These are phyloP conservation scores for Apis dorsata DNA, from an alignment of 1,140 invertebrate genomes.

Conservation along the genomic window DNA sequence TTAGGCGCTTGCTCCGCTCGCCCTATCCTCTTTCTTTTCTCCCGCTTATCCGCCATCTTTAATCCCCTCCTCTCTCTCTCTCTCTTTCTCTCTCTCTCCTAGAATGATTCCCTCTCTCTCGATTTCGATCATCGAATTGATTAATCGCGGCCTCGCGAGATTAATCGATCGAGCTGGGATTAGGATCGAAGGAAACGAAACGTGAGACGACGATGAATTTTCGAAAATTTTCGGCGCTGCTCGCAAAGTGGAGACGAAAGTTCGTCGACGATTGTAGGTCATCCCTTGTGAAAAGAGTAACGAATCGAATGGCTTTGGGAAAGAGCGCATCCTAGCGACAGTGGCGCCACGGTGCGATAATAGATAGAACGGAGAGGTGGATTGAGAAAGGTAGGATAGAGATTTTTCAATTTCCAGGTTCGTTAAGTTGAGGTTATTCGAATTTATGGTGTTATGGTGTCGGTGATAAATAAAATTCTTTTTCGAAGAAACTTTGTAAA, in stretches of 20 bases:
- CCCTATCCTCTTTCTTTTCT: conserved; percentile 41
- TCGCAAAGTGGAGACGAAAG: not conserved
- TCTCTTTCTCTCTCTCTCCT: no score
- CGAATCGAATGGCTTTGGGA: not conserved
- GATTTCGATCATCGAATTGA: conserved; percentile 22
- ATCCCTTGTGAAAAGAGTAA: conserved; percentile 11
- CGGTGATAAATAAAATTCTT: no score
- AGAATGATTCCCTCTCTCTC: not conserved
- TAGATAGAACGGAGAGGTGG: no score
- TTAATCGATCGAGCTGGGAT: not conserved
- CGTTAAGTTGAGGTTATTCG: no score
- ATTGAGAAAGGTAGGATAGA: not conserved
- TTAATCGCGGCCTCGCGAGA: not conserved
- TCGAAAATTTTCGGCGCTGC: no score
- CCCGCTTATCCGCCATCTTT: conserved; percentile 36
- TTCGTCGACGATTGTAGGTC: conserved; percentile 30
- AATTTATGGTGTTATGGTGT: no score
- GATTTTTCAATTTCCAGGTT: no score
- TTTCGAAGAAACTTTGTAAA: no score
- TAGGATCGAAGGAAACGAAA: not conserved
- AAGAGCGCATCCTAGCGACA: no score
- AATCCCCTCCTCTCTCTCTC: conserved; percentile 2
- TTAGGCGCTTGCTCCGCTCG: conserved; percentile 72
- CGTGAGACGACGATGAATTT: no score
- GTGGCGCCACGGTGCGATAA: no score